phyloP scores from a whole-genome alignment of 2,113 vertebrate species.

The Corydoras sp. region DNA sequence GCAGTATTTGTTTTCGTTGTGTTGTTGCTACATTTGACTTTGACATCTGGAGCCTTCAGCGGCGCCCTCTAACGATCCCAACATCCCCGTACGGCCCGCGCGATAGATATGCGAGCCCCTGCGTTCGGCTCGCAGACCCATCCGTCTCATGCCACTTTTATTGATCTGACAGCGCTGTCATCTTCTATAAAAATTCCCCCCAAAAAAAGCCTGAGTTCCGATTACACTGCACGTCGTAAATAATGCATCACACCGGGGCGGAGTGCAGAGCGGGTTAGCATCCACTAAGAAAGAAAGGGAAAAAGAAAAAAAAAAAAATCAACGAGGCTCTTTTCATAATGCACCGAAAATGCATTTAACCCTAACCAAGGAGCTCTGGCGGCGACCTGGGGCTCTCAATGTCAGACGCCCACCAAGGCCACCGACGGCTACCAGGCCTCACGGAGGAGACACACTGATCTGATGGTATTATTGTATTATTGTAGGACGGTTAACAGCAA shows the following conservation, averaged over 20 bases:
- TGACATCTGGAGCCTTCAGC: not conserved
- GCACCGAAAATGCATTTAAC: too few relatives aligned
- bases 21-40: too few relatives aligned
- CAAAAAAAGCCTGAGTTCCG: conserved; percentile 26
- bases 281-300: not conserved
- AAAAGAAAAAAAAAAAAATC: conserved; percentile 4
- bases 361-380: too few relatives aligned
- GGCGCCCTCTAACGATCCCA: conserved; percentile 15
- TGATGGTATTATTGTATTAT: too few relatives aligned
- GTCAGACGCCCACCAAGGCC: too few relatives aligned
- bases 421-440: too few relatives aligned
- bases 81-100: conserved; percentile 12
- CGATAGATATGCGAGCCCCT: conserved; percentile 19
- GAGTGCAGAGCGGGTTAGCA: conserved; percentile 23
- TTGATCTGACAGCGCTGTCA: conserved; percentile 48
- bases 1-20: too few relatives aligned
- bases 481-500: too few relatives aligned
- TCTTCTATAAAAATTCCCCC: conserved; percentile 44
- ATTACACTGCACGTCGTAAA: conserved; percentile 39
- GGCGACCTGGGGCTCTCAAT: too few relatives aligned
- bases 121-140: conserved; percentile 35
- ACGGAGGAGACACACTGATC: too few relatives aligned
- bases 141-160: conserved; percentile 26
- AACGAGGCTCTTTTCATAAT: not conserved
- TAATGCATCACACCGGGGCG: conserved; percentile 36